These are phyloP conservation scores for Cheilosia scutellata DNA, from an alignment of 2,888 invertebrate genomes.

Conservation along the genomic window DNA sequence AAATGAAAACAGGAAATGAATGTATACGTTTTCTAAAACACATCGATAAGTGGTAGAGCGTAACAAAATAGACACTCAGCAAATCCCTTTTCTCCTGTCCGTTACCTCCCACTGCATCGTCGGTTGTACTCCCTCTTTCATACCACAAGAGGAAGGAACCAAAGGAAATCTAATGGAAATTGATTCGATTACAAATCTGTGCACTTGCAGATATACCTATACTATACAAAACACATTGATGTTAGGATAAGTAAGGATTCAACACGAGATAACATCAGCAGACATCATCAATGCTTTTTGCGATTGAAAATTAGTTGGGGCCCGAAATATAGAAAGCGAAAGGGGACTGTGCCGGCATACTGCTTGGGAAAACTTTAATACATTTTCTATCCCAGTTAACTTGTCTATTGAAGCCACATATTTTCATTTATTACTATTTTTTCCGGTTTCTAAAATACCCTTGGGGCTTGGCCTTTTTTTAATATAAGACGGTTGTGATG, in stretches of 20 bases:
- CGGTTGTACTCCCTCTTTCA: not conserved
- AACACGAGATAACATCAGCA: constrained; percentile 42
- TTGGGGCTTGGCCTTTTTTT: not conserved
- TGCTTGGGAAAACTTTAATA: constrained; percentile 28
- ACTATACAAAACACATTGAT: constrained; percentile 13
- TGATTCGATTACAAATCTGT: constrained; percentile 56
- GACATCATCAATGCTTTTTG: constrained; percentile 34
- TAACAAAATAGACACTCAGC: constrained; percentile 30
- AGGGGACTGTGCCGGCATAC: constrained; percentile 14
- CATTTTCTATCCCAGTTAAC: constrained; percentile 41
- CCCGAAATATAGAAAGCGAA: not conserved
- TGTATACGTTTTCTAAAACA: constrained; percentile 15
- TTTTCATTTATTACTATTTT: constrained; percentile 31
- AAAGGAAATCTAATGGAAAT: constrained; percentile 62
- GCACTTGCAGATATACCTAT: constrained; percentile 24
- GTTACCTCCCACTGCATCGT: not conserved
- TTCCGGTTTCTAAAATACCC: not conserved
- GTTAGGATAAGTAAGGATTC: constrained; percentile 43
- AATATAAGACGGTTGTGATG: not conserved
- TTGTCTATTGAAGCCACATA: constrained; percentile 36
- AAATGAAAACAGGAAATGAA: constrained; percentile 2
- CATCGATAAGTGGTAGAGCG: constrained; percentile 4
- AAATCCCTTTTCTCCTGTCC: constrained; percentile 19
- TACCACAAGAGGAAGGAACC: constrained; percentile 15
- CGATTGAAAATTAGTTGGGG: constrained; percentile 22